Conservation (phyloP, 92 coral and sea anemone species). For the Phenganax marumi region DNA sequence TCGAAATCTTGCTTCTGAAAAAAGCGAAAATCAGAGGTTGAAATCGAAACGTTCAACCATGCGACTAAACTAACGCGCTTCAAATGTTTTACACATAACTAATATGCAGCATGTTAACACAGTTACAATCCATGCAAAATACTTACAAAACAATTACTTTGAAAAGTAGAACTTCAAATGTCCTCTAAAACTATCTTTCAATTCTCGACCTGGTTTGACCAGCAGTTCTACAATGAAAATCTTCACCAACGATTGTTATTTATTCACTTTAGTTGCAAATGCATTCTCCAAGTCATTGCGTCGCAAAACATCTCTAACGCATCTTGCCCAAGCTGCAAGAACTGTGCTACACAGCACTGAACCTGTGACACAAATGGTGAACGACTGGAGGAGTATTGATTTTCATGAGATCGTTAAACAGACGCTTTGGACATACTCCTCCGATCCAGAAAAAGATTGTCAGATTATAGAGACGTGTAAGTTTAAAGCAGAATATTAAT, state of each 20-base stretch:
- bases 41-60: neutral
- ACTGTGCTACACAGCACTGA: conserved; percentile 95
- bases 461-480: conserved; percentile 77
- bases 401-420: conserved; percentile 92
- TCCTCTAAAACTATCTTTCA: too few species aligned
- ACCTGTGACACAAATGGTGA: conserved; percentile 92
- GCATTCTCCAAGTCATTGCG: conserved; percentile 88
- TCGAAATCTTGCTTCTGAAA: neutral
- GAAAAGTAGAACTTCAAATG: too few species aligned
- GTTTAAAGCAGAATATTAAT: conserved; percentile 13
- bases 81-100: neutral
- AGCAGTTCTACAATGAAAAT: neutral
- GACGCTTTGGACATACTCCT: conserved; percentile 92
- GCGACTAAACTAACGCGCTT: too few species aligned
- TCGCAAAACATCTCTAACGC: conserved; percentile 93
- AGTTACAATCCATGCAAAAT: too few species aligned
- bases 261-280: conserved; percentile 73
- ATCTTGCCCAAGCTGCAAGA: conserved; percentile 97
- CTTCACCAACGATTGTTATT: neutral
- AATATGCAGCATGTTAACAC: neutral
- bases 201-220: too few species aligned
- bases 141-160: too few species aligned
- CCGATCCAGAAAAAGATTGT: conserved; percentile 70
- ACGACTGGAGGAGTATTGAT: conserved; percentile 92
- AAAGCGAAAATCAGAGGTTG: neutral